phyloP scores from a whole-genome alignment of 2,888 invertebrate species.

The Phanerotoma sp. region DNA sequence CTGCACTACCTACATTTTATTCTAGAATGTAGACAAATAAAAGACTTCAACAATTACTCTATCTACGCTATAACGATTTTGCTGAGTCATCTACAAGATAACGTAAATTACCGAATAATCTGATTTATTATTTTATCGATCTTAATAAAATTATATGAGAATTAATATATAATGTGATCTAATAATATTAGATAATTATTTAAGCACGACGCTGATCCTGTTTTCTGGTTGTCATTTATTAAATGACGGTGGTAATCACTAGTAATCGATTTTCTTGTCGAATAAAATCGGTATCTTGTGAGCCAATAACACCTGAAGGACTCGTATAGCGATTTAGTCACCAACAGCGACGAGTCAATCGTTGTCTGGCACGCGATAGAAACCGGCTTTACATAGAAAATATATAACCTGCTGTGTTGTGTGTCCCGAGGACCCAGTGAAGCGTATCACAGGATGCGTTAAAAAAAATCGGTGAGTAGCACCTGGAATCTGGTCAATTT shows the following conservation, averaged over 20 bases:
- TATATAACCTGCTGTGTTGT: slow-evolving; percentile 13
- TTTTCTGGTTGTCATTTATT: background rate
- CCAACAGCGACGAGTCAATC: slow-evolving; percentile 33
- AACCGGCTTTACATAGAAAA: slow-evolving; percentile 25
- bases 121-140: too few relatives aligned
- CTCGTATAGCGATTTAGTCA: slow-evolving; percentile 28
- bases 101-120: too few relatives aligned
- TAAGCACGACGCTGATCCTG: too few relatives aligned
- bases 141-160: too few relatives aligned
- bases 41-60: too few relatives aligned
- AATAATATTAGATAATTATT: too few relatives aligned
- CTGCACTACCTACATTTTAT: too few relatives aligned
- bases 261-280: slow-evolving; percentile 8
- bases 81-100: too few relatives aligned
- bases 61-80: too few relatives aligned
- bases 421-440: background rate
- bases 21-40: too few relatives aligned
- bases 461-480: background rate
- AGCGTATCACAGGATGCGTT: slow-evolving; percentile 7
- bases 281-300: slow-evolving; percentile 1
- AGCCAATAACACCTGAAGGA: slow-evolving; percentile 7
- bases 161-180: too few relatives aligned
- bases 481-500: background rate
- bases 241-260: background rate
- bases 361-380: slow-evolving; percentile 27